Evolutionary conservation across 2,113 vertebrate species (phyloP), one percentile per base, ranked within the genome.

Genomic region (Spea multiplicata): DNA sequence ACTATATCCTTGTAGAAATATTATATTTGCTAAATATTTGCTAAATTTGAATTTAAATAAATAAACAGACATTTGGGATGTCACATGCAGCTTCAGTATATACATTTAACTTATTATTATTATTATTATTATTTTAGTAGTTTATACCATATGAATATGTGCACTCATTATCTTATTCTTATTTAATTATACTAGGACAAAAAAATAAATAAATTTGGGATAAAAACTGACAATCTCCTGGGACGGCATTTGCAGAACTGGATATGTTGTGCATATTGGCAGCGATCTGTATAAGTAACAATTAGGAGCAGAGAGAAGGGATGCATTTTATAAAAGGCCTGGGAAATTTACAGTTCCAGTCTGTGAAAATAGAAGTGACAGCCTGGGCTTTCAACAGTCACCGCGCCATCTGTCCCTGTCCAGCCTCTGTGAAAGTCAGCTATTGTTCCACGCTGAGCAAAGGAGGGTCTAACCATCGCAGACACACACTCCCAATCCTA

Each of bases 311-410:
- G 65, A 67, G 53, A 59, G 44, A 61, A 52, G 78, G 64, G 71
- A 71, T 74, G 64, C 64, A 80, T 80, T 74, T 80, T 65, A 80
- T 73, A n/a, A 74, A 74, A 80, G 64, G 71, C 78, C 71, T 80
- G 78, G 78, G 78, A 80, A 80, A 80, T 68, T 64, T 68, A 59
- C 8, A 80, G 52, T 44, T 47, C 53, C 64, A 59, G 78, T 71
- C 71, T 80, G 78, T 80, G 78, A 80, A 76, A 77, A 74, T 66
- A 80, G 64, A 74, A 44, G 75, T 80, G 78, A 72, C 78, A 80
- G 78, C 71, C 78, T 80, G 78, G 74, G 71, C 55, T 67, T 80
- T 74, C 71, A 80, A 48, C 71, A 74, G 55, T 59, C 55, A 59
- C 12, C 14, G 55, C 78, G 5, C 78, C 78, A 80, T 80, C 78